Percentiles rank a stretch among this genome's conserved stretches.
Evolutionary conservation across 2,888 invertebrate genomes (phyloP).

Genomic region (Melipona bicolor): DNA sequence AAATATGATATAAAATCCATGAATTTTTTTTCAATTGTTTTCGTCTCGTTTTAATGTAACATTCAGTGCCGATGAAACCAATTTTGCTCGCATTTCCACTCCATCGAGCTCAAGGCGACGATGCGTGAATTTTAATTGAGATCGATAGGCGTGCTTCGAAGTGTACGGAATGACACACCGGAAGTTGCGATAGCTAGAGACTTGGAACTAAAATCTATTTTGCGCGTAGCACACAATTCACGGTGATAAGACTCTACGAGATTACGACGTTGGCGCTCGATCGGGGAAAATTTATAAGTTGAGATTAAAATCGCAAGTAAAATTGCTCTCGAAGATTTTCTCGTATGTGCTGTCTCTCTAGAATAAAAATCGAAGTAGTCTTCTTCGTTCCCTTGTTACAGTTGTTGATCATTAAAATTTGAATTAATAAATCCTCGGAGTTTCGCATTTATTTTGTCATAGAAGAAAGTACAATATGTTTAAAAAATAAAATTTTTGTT

Average conservation of each 20-base stretch:
- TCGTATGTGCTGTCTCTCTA: not conserved
- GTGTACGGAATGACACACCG: not conserved
- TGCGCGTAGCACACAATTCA: not conserved
- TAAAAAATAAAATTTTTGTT: no score
- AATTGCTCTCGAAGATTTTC: not conserved
- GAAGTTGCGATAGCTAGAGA: not conserved
- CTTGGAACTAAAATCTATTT: not conserved
- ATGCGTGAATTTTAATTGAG: not conserved
- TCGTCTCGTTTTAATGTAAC: no score
- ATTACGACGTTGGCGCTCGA: not conserved
- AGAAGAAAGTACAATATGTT: no score
- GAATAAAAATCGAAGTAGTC: not conserved
- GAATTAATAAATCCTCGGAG: no score
- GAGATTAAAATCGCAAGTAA: not conserved
- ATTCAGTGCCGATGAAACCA: no score
- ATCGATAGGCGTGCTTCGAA: not conserved
- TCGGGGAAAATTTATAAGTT: not conserved
- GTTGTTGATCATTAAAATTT: no score
- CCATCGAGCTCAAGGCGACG: no score
- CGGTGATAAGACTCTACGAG: not conserved
- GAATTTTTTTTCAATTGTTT: no score
- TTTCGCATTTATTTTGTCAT: no score
- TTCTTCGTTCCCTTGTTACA: no score
- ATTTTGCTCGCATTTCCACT: no score
- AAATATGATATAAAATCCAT: no score